Conservation (phyloP, 2,113 vertebrate genomes). For the Phaethornis superciliosus region DNA sequence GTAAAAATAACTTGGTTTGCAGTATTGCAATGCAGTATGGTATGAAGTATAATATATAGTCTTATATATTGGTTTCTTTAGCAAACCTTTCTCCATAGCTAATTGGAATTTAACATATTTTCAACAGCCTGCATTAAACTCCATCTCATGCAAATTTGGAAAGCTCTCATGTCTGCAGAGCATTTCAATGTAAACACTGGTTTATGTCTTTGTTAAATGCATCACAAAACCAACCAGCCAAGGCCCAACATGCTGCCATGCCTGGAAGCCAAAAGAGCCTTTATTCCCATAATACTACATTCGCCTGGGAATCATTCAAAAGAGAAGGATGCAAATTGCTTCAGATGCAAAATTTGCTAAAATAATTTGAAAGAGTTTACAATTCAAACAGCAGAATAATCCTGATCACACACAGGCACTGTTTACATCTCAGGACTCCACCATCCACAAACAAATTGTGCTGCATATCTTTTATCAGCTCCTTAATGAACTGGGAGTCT, state of each 20-base stretch:
- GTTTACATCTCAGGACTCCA: background rate
- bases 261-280: background rate
- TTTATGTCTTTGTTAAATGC: background rate
- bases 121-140: background rate
- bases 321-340: background rate
- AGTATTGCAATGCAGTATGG: background rate
- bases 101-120: background rate
- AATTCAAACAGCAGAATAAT: constrained; percentile 13
- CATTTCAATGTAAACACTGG: background rate
- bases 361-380: background rate
- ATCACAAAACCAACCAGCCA: background rate
- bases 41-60: fast-evolving
- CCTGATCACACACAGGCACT: background rate
- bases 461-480: background rate
- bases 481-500: background rate
- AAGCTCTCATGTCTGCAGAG: background rate
- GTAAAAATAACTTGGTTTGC: background rate
- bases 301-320: background rate
- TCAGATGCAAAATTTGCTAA: constrained; percentile 20
- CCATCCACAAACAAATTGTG: background rate
- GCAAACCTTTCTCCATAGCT: background rate
- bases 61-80: fast-evolving
- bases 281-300: background rate
- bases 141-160: background rate
- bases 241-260: background rate